Evolutionary conservation across 2,113 vertebrate genomes (phyloP), one percentile per base, ranked within the genome.

Genomic region (Barbus barbus): DNA sequence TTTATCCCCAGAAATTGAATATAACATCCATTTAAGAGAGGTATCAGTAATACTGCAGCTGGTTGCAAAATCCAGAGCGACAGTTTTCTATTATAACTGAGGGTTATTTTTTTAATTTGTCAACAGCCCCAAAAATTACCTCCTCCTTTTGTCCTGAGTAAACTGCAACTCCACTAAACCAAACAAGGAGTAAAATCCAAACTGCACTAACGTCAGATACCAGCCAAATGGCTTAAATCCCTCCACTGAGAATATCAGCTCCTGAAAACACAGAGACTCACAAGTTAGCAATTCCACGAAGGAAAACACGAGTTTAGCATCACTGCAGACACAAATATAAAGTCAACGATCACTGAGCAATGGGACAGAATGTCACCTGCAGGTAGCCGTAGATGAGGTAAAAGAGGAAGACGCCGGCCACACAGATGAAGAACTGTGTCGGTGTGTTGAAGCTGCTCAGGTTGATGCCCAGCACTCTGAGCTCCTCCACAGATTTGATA

Each of bases 351-450:
- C 38, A 69, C 26, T 12, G 41, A 31, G 1, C 5, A 2, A 11
- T 9, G 14, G 38, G 12, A 24, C 12, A 11, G 51, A 81, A 69
- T 5, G 75, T 90, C 91, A 99, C 98, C 97, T 99, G 98, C 78
- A 99, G 92, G 92, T 99, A 99, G 85, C 98, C 98, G 89, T 99
- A 99, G 91, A 99, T 93, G 26, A 99, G 96, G 92, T 98, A 99
- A 94, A 99, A 99, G 80, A 98, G 72, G 93, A 99, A 99, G 89
- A 99, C 96, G 88, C 98, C 98, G 69, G 95, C 95, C 89, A 98
- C 96, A 82, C 97, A 99, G 90, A 98, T 96, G 81, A 96, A 93
- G 93, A 99, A 99, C 51, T 99, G 98, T n/a, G 95, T 91, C 13
- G 95, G 91, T 65, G 96, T 94, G 90, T 91, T 96, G 89, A 97